phyloP scores from a whole-genome alignment of 2,113 vertebrate species.

The Ranitomeya imitator region DNA sequence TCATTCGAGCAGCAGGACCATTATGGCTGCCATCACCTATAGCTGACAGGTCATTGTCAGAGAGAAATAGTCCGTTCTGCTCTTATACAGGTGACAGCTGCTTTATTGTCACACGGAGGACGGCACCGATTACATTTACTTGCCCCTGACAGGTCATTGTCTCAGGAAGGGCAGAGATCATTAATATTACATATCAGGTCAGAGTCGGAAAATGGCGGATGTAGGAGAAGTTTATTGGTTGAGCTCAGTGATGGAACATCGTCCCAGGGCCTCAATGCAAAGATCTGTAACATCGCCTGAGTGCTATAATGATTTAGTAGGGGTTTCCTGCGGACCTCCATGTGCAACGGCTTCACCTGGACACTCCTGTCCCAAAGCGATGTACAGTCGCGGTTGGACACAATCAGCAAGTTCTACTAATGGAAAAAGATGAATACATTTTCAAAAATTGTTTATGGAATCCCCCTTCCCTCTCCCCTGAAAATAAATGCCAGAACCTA shows the following conservation, averaged over 20 bases:
- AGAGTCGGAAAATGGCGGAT: not conserved
- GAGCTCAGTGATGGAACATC: not conserved
- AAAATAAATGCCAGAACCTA: too few species aligned
- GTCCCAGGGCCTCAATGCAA: too few species aligned
- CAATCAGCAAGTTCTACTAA: too few species aligned
- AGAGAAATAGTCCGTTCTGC: not conserved
- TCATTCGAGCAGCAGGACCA: slow-evolving; percentile 15
- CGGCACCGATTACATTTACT: not conserved
- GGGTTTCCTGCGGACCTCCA: too few species aligned
- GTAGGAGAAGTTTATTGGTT: not conserved
- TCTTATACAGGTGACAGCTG: not conserved
- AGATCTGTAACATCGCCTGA: too few species aligned
- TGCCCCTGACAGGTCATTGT: slow-evolving; percentile 24
- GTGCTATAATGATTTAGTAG: too few species aligned
- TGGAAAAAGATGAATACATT: too few species aligned
- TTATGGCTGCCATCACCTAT: slow-evolving; percentile 12
- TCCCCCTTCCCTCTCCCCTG: too few species aligned
- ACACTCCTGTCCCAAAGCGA: too few species aligned
- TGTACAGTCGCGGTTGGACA: too few species aligned
- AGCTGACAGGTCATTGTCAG: slow-evolving; percentile 35
- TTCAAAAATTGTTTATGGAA: too few species aligned
- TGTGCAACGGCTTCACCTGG: too few species aligned
- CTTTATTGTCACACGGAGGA: slow-evolving; percentile 9
- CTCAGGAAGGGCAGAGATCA: not conserved
- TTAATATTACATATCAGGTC: not conserved